phyloP scores from a whole-genome alignment of 2,888 invertebrate genomes.

The Catocala nupta region DNA sequence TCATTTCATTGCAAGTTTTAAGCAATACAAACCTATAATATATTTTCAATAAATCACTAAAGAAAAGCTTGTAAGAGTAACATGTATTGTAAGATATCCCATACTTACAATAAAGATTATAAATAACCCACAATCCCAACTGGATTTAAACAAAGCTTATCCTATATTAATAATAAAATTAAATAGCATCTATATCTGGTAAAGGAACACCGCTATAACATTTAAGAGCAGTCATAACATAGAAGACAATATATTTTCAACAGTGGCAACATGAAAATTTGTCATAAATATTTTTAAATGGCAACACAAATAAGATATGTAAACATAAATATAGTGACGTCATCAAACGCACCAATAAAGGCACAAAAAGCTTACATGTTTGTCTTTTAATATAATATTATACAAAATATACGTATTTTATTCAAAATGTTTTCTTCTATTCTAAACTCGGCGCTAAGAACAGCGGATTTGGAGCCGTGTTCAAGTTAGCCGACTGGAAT shows the following conservation, averaged over 20 bases:
- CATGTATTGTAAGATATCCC: too few species aligned
- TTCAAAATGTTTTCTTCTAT: slow-evolving; percentile 42
- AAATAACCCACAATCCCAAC: not conserved
- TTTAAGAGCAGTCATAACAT: not conserved
- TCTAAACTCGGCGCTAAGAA: slow-evolving; percentile 77
- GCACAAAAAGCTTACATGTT: too few species aligned
- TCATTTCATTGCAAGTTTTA: too few species aligned
- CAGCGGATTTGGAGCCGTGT: slow-evolving; percentile 67
- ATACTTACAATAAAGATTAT: not conserved
- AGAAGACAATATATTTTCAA: not conserved
- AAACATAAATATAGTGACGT: not conserved
- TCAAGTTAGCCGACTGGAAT: slow-evolving; percentile 84
- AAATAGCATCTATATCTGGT: slow-evolving; percentile 5
- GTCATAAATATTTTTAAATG: not conserved
- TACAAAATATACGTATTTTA: too few species aligned
- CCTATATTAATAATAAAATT: not conserved
- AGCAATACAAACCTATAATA: too few species aligned
- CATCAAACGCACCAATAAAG: too few species aligned
- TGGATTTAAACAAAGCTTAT: not conserved
- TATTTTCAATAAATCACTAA: too few species aligned
- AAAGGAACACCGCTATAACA: slow-evolving; percentile 3
- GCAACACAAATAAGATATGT: not conserved
- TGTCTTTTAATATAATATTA: too few species aligned
- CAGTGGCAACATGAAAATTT: slow-evolving; percentile 5
- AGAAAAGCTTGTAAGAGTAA: too few species aligned